phyloP scores from a whole-genome alignment of 2,888 invertebrate genomes.

The Drosophila imparisetae region DNA sequence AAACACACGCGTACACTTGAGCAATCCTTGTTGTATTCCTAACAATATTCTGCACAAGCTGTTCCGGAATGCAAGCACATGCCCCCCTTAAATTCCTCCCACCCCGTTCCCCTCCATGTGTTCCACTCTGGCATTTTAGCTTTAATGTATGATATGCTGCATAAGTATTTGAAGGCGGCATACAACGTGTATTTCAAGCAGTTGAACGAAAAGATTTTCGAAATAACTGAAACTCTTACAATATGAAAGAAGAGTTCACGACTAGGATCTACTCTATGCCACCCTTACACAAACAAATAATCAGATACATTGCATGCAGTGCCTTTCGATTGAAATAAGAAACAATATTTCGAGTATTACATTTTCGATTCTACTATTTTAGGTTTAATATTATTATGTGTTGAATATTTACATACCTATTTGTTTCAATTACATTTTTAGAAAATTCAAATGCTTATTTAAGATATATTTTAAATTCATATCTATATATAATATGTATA shows the following conservation, averaged over 20 bases:
- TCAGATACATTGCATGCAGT: neutral
- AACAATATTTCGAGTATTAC: neutral
- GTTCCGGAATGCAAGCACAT: conserved; percentile 30
- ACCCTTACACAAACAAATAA: neutral
- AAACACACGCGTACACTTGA: neutral
- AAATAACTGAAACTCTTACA: neutral
- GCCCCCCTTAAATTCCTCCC: neutral
- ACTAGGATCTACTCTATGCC: neutral
- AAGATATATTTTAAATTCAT: neutral
- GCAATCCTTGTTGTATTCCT: conserved; percentile 18
- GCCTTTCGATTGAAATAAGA: neutral
- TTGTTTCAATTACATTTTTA: neutral
- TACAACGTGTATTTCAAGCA: neutral
- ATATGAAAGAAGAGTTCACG: neutral
- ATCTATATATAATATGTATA: too few species aligned
- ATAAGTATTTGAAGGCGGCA: neutral
- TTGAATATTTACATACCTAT: neutral
- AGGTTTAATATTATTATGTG: conserved; percentile 3
- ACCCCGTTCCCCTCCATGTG: neutral
- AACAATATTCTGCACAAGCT: conserved; percentile 31
- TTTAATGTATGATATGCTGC: conserved; percentile 5
- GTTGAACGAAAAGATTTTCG: neutral
- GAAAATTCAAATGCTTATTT: neutral
- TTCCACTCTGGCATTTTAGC: neutral
- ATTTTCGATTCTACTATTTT: neutral